phyloP scores from a whole-genome alignment of 2,888 invertebrate species.

The Petrolisthes manimaculis region DNA sequence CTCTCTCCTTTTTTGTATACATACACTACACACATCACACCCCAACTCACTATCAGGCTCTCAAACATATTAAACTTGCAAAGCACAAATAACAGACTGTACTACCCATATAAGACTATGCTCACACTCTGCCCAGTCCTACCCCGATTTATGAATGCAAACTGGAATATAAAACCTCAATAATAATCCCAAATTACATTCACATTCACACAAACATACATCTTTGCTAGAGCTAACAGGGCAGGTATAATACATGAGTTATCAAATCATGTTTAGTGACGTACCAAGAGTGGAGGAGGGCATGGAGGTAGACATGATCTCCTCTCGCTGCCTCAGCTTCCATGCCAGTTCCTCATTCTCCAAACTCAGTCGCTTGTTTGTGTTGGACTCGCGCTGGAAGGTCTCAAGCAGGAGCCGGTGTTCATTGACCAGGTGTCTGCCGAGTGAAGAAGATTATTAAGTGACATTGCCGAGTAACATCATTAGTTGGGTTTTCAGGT shows the following conservation, averaged over 20 bases:
- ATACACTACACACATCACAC: neutral
- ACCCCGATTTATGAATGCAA: too few relatives aligned
- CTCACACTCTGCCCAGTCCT: too few relatives aligned
- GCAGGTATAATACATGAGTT: neutral
- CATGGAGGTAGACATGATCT: conserved; percentile 46
- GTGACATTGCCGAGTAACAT: too few relatives aligned
- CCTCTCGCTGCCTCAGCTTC: conserved; percentile 79
- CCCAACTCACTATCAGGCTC: neutral
- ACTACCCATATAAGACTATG: too few relatives aligned
- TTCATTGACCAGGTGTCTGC: conserved; percentile 59
- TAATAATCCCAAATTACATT: too few relatives aligned
- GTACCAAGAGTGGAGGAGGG: conserved; percentile 61
- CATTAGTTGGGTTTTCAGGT: too few relatives aligned
- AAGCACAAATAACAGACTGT: too few relatives aligned
- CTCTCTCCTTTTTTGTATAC: neutral
- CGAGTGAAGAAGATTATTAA: neutral
- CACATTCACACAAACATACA: too few relatives aligned
- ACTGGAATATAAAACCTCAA: too few relatives aligned
- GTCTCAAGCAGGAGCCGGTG: conserved; percentile 68
- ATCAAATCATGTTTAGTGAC: neutral
- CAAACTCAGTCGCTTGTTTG: conserved; percentile 82
- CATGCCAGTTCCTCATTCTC: conserved; percentile 91
- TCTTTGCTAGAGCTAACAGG: too few relatives aligned
- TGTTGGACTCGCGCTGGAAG: conserved; percentile 82
- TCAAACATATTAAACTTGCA: too few relatives aligned